A percentile compares a stretch with the other conserved stretches of the same genome.
phyloP scores from a whole-genome alignment of 2,797 vertebrate genomes.

The Tympanoctomys barrerae region DNA sequence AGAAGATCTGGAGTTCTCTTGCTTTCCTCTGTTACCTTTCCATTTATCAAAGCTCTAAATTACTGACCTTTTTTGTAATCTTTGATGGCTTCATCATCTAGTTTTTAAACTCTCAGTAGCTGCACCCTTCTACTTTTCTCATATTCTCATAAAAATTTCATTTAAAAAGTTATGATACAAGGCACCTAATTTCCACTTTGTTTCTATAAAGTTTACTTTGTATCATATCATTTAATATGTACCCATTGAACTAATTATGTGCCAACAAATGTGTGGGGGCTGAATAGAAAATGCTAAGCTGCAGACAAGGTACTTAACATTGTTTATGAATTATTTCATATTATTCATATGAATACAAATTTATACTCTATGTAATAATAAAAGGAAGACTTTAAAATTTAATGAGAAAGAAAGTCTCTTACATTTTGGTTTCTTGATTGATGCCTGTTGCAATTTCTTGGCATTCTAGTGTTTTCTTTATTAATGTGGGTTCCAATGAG shows the following conservation, averaged over 20 bases:
- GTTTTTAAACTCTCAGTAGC: slow-evolving; percentile 11
- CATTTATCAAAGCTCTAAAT: slow-evolving; percentile 59
- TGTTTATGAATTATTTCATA: neutral
- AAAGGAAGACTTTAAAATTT: neutral
- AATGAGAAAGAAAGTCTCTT: neutral
- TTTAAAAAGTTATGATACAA: neutral
- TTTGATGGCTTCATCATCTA: neutral
- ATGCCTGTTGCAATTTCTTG: neutral
- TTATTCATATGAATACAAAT: neutral
- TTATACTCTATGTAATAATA: neutral
- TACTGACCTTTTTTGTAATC: slow-evolving; percentile 58
- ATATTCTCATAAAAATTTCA: neutral
- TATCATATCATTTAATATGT: neutral
- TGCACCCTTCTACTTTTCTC: slow-evolving; percentile 12
- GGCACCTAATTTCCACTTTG: neutral
- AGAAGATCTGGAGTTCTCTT: slow-evolving; percentile 16
- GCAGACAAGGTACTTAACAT: too few relatives aligned
- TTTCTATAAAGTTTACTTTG: slow-evolving; percentile 38
- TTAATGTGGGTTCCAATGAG: neutral
- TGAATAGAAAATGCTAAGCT: neutral
- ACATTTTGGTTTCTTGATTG: neutral
- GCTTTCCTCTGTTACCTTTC: neutral
- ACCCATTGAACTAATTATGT: neutral
- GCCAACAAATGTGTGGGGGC: neutral
- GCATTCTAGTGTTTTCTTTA: neutral